These are phyloP conservation scores for Vanessa cardui DNA, from an alignment of 2,888 invertebrate genomes.

Conservation along the genomic window DNA sequence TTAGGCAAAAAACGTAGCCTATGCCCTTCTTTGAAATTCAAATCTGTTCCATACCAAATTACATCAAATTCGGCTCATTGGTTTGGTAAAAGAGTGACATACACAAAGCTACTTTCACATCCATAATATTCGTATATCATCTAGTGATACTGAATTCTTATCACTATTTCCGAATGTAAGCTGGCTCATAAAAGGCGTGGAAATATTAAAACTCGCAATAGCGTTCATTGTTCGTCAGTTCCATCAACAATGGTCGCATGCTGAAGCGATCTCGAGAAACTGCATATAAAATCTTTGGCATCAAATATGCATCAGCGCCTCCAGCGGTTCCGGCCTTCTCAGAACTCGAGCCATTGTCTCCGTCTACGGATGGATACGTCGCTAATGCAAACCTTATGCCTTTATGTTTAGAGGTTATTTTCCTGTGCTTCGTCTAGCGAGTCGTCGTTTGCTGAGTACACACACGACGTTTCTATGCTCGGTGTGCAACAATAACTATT, in stretches of 20 bases:
- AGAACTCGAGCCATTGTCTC: conserved; percentile 15
- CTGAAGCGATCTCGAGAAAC: conserved; percentile 9
- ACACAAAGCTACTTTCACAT: too few species aligned
- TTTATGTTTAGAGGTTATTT: neutral
- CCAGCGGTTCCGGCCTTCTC: conserved; percentile 25
- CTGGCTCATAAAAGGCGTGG: neutral
- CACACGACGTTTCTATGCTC: neutral
- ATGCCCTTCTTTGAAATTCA: too few species aligned
- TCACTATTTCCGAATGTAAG: neutral
- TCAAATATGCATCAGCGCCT: conserved; percentile 25
- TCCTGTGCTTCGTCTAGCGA: neutral
- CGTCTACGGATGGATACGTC: conserved; percentile 6
- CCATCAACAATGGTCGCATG: neutral
- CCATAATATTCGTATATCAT: too few species aligned
- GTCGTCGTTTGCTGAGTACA: neutral
- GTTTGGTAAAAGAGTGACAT: too few species aligned
- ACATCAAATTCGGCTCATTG: too few species aligned
- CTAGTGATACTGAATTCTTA: too few species aligned
- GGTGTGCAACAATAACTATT: conserved; percentile 14
- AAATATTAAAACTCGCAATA: neutral
- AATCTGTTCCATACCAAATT: too few species aligned
- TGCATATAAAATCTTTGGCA: conserved; percentile 12
- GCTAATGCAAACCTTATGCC: neutral
- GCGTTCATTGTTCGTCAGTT: neutral
- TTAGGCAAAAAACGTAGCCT: too few species aligned